A percentile compares a stretch with the other conserved stretches of the same genome.
Evolutionary conservation across 2,797 vertebrate species (phyloP).

Genomic region (Alectoris magna): DNA sequence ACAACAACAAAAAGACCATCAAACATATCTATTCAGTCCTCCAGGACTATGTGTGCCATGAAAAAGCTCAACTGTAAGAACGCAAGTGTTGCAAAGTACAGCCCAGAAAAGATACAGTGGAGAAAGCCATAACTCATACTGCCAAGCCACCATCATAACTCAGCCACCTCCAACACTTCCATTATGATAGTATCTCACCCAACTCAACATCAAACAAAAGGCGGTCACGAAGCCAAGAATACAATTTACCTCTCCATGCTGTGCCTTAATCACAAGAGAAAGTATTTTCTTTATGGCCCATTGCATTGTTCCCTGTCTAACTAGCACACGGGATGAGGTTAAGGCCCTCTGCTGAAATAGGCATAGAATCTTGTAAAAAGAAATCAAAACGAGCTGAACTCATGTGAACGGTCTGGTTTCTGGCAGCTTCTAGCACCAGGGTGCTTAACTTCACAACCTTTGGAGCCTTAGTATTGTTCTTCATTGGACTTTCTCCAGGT

Average conservation of each 20-base stretch:
- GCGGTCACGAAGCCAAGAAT: slow-evolving; percentile 35
- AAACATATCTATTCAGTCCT: neutral
- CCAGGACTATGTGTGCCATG: neutral
- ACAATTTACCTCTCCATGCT: slow-evolving; percentile 1
- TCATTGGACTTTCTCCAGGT: slow-evolving; percentile 17
- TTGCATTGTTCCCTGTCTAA: neutral
- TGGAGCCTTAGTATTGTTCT: slow-evolving; percentile 8
- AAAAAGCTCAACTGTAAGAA: neutral
- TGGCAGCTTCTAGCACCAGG: slow-evolving; percentile 1
- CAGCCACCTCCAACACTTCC: neutral
- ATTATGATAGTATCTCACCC: slow-evolving; percentile 54
- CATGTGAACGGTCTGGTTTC: neutral
- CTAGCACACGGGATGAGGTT: accelerated
- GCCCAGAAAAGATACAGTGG: neutral
- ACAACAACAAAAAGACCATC: neutral
- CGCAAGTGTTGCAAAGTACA: neutral
- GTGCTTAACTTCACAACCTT: slow-evolving; percentile 36
- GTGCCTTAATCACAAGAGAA: slow-evolving; percentile 24
- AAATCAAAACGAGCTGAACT: neutral
- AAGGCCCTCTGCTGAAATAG: neutral
- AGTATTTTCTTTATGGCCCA: neutral
- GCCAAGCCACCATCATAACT: slow-evolving; percentile 12
- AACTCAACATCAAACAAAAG: slow-evolving; percentile 58
- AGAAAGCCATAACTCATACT: neutral
- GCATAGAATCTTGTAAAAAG: slow-evolving; percentile 16